A percentile compares a stretch with the other conserved stretches of the same genome.
These are phyloP conservation scores for Tyrannus savana DNA, from an alignment of 2,113 vertebrate genomes.

Conservation along the genomic window DNA sequence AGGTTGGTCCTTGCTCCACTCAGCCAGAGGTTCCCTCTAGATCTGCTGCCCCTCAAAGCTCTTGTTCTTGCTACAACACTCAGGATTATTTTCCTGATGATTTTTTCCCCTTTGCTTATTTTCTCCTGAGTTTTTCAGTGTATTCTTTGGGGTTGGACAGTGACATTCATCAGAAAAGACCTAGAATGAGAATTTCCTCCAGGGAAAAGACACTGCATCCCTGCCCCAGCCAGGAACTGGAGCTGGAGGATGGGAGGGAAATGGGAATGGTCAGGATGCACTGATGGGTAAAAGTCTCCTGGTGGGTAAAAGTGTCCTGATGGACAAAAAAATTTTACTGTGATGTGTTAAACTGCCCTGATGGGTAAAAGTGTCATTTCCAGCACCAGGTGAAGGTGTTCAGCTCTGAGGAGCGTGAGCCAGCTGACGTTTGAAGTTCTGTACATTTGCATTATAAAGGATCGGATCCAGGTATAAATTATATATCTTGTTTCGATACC, in stretches of 20 bases:
- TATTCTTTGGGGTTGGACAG: not conserved
- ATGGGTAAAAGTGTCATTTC: not conserved
- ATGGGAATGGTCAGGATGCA: not conserved
- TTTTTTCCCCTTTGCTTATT: not conserved
- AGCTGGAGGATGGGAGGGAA: not conserved
- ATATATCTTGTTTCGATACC: not conserved
- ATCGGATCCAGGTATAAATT: not conserved
- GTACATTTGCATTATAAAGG: not conserved
- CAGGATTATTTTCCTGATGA: not conserved
- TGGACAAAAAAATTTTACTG: not conserved
- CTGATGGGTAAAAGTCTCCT: not conserved
- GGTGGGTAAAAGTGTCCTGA: not conserved
- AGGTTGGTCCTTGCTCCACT: not conserved
- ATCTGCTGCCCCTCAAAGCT: not conserved
- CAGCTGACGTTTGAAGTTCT: not conserved
- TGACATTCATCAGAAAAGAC: not conserved
- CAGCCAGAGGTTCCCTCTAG: fast-evolving
- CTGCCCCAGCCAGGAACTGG: not conserved
- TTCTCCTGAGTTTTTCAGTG: not conserved
- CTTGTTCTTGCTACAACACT: not conserved
- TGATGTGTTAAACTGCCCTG: not conserved
- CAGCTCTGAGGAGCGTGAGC: not conserved
- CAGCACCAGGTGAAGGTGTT: not conserved
- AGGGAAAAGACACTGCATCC: not conserved
- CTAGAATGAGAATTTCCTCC: not conserved